Evolutionary conservation across 2,113 vertebrate species (phyloP).

Genomic region (Danionella cerebrum): DNA sequence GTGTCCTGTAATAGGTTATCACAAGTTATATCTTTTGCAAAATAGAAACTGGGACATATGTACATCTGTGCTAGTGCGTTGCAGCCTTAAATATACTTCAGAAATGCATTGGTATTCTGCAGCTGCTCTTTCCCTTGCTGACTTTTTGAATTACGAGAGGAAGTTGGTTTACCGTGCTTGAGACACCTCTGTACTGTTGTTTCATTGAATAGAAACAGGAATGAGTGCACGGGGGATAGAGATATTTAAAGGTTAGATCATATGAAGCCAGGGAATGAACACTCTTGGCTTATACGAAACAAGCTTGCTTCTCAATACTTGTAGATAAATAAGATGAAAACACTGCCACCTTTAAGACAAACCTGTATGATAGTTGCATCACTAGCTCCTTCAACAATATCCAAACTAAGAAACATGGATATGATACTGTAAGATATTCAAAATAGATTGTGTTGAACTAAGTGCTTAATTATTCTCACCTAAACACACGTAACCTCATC

Average conservation of each 20-base stretch:
- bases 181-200: slow-evolving; percentile 8
- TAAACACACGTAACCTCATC: no score
- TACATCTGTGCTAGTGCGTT: slow-evolving; percentile 97
- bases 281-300: slow-evolving; percentile 10
- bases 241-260: slow-evolving; percentile 22
- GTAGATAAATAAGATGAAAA: slow-evolving; percentile 21
- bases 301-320: not conserved
- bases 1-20: slow-evolving; percentile 94
- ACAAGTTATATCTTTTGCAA: slow-evolving; percentile 87
- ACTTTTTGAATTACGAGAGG: slow-evolving; percentile 26
- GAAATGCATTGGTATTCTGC: slow-evolving; percentile 98
- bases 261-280: slow-evolving; percentile 9
- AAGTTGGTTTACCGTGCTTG: slow-evolving; percentile 2
- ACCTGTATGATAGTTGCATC: not conserved
- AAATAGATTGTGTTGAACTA: no score
- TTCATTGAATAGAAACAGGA: slow-evolving; percentile 28
- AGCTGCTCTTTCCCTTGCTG: slow-evolving; percentile 58
- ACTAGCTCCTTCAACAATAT: not conserved
- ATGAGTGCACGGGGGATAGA: slow-evolving; percentile 32
- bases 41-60: slow-evolving; percentile 93
- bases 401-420: no score
- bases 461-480: no score
- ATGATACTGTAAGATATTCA: no score
- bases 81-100: slow-evolving; percentile 92
- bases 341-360: slow-evolving; percentile 13